Evolutionary conservation across 2,888 invertebrate genomes (phyloP), one percentile per base, ranked within the genome.

Genomic region (Venusia cambrica): DNA sequence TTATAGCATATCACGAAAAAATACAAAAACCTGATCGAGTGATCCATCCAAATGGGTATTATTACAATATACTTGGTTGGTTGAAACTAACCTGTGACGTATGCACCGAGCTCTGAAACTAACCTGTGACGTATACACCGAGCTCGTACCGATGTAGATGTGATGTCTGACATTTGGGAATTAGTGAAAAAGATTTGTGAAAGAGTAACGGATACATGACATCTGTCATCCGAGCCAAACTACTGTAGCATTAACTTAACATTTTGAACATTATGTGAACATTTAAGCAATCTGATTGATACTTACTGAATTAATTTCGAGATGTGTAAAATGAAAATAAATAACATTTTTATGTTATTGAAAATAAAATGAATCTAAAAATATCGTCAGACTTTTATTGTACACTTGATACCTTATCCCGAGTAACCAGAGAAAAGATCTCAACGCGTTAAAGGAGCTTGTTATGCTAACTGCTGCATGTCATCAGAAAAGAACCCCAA

Each of bases 341-440:
- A 84, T 88, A 88, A 88, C 87, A 87, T 88, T 88, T 88, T 88
- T 87, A 88, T 88, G 88, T 88, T 88, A 87, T 87, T 87, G 78
- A 87, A 87, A 88, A 88, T 88, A 88, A 88, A 88, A 87, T 78
- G 81, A 85, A 78, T 74, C 69, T 79, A 84, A 85, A 87, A 85
- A 85, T 80, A 78, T 79, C 51, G 19, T 26, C 33, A 37, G 54
- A 52, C 55, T 73, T 75, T 73, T 42, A 67, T 72, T 42, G 32
- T 26, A 20, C 10, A 8, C 15, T 15, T 29, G 4, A 21, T 15
- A 6, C 16, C 21, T 8, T 2, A n/a, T 29, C 16, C 11, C 5
- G 4, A 17, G 18, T 8, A 9, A 5, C n/a, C 22, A 16, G 16
- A 12, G 5, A 27, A 34, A 39, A 39, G 33, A 39, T 7, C 8